phyloP scores from a whole-genome alignment of 2,797 vertebrate genomes.

The Thamnophis elegans region DNA sequence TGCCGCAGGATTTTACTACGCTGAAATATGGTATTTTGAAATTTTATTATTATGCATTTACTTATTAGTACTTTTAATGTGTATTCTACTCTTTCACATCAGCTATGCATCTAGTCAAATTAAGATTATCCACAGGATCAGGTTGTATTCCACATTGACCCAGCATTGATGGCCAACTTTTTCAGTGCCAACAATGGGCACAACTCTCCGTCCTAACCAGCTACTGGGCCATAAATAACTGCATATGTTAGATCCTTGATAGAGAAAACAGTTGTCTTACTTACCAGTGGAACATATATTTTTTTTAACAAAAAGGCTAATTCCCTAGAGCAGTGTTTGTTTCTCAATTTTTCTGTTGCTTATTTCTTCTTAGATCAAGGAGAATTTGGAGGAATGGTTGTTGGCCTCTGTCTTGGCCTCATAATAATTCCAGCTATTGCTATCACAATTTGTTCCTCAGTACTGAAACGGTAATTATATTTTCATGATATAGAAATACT shows the following conservation, averaged over 20 bases:
- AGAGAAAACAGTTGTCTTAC: not conserved
- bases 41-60: not conserved
- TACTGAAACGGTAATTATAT: conserved; percentile 61
- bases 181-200: not conserved
- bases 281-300: not conserved
- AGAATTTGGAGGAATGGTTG: conserved; percentile 54
- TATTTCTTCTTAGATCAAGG: conserved; percentile 55
- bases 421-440: conserved; percentile 34
- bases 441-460: conserved; percentile 37
- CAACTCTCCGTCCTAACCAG: not conserved
- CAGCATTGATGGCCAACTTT: not conserved
- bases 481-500: conserved; percentile 16
- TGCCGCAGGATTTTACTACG: conserved; percentile 53
- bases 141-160: not conserved
- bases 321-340: not conserved
- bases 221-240: not conserved
- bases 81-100: not conserved
- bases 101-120: not conserved
- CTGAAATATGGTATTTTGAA: conserved; percentile 57
- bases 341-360: not conserved
- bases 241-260: not conserved
- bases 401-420: conserved; percentile 42
- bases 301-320: not conserved
- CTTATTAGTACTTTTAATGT: not conserved
- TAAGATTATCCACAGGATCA: not conserved